Evolutionary conservation across 2,113 vertebrate genomes (phyloP), one percentile per base, ranked within the genome.

Genomic region (Osmerus eperlanus): DNA sequence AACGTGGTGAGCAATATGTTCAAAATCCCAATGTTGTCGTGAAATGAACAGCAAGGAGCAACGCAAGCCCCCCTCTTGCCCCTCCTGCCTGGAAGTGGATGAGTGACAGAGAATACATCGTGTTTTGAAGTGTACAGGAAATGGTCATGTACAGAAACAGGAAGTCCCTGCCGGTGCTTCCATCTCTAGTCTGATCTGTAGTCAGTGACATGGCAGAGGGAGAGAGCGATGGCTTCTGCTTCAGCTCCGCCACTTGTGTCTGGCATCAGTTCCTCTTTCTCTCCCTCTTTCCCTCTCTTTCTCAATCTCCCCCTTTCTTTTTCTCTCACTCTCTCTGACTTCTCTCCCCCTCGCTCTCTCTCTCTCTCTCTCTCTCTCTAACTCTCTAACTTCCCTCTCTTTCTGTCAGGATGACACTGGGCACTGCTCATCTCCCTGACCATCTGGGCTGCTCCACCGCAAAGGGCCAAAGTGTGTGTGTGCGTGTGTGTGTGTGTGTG

Each of bases 381-480:
- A n/a, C n/a, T n/a, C n/a, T n/a, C n/a, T n/a, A 0, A 21, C 56
- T 23, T 18, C 36, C 1, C 60, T 62, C 23, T 62, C 60, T 62
- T 6, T 62, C 61, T 85, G 78, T 32, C 81, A 41, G 29, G 62
- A 64, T 84, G 81, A 88, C 88, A 84, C 89, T 86, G 87, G 87
- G 85, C 89, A 79, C 69, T 53, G 70, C 74, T 86, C 74, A 79
- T 83, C 81, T 87, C 88, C 86, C 88, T 80, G 85, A 89, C 89
- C 88, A 89, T 90, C 89, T 90, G 89, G 86, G 87, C 86, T 71
- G 81, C 78, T 81, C 73, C 79, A 78, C 78, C 72, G 65, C 62
- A 13, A 78, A 85, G 79, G 54, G 70, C 62, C 29, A n/a, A 18
- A 64, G 61, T 32, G 76, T 74, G 69, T 63, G 61, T 36, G 23